phyloP scores from a whole-genome alignment of 2,113 vertebrate genomes.

The Amazona guildingii region DNA sequence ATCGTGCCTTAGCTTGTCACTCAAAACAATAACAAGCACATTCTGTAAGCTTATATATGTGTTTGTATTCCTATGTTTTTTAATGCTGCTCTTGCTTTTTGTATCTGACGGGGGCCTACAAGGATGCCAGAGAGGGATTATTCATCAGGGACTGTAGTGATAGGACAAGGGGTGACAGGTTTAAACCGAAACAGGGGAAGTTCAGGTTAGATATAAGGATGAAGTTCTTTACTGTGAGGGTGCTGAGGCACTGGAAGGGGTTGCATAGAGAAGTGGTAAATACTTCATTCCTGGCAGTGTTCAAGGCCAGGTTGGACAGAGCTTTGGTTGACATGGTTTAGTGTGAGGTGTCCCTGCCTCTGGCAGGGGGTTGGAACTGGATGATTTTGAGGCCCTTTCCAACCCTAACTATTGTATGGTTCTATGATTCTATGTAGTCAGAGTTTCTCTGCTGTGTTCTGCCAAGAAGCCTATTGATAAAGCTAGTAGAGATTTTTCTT shows the following conservation, averaged over 20 bases:
- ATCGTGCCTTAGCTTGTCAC: background rate
- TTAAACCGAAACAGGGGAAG: background rate
- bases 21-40: background rate
- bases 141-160: background rate
- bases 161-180: background rate
- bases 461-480: background rate
- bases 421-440: background rate
- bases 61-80: background rate
- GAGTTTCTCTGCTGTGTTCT: background rate
- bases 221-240: background rate
- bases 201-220: background rate
- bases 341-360: background rate
- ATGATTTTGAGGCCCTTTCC: background rate
- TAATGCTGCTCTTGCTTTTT: background rate
- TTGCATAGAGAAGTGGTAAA: background rate
- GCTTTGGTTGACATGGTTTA: background rate
- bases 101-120: background rate
- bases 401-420: background rate
- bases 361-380: background rate
- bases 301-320: background rate
- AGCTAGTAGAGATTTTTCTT: background rate
- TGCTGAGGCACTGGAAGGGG: background rate
- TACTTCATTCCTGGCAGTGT: background rate
- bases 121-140: background rate
- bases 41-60: background rate